Evolutionary conservation across 2,113 vertebrate species (phyloP), one percentile per base, ranked within the genome.

Genomic region (Sinocyclocheilus anophthalmus): DNA sequence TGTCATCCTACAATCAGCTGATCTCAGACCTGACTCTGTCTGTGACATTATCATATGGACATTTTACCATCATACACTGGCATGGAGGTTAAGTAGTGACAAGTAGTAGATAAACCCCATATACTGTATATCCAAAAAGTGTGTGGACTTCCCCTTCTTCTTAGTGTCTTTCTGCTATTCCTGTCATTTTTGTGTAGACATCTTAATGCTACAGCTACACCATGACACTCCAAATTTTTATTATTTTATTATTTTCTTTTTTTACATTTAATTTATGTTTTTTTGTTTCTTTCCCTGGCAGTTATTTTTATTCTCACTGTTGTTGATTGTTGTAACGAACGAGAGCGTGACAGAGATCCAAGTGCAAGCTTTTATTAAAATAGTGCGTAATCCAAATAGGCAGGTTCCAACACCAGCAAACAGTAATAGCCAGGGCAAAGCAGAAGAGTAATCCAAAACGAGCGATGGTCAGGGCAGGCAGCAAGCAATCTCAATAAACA

Each of bases 1-100:
- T 90, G 92, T 94, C 94, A 93, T 91, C 91, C 91, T 93, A 88
- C 90, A 92, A 91, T 93, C 93, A 95, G 93, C 92, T 94, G 94
- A 94, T 91, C 89, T 89, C 85, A 86, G 86, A 85, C 81, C 76
- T 90, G 87, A 76, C 88, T 18, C 5, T 61, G 61, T 76, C 63
- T 4, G 4, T 81, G 45, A 59, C 80, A 84, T 88, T 33, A 87
- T 89, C 80, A 86, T 30, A 88, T 89, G 82, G 91, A 91, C 90
- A 88, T 83, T 63, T 88, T 26, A 45, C 26, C 37, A 45, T 89
- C 65, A 55, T 48, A 55, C 59, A 37, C 16, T 33, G 50, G 7
- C 76, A 57, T 55, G 26, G 5, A 50, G 12, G 12, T 48, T 26
- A 48, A 76, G 5, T 24, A 80, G 20, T 57, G 55, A 20, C 55